Conservation (phyloP, 2,113 vertebrate species). For the Cynoglossus semilaevis region DNA sequence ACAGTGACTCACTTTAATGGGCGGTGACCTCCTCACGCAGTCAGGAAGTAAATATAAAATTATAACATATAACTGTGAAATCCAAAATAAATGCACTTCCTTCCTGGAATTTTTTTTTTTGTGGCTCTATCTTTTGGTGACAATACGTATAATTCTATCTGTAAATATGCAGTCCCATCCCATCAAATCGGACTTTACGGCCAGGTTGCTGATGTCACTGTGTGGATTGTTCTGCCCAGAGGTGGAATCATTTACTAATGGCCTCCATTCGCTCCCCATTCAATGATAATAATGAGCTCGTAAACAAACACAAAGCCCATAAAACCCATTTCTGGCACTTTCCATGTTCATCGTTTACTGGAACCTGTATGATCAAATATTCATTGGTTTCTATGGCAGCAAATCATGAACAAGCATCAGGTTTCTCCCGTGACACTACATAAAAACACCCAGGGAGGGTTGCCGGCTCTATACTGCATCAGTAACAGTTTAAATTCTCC, state of each 20-base stretch:
- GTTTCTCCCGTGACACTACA: constrained; percentile 10
- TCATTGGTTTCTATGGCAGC: constrained; percentile 46
- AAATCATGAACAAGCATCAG: constrained; percentile 21
- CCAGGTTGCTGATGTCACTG: neutral
- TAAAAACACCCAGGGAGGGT: constrained; percentile 1
- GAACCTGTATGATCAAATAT: constrained; percentile 57
- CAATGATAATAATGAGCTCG: constrained; percentile 44
- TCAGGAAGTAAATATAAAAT: too few species aligned
- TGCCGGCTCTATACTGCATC: neutral
- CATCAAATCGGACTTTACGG: constrained; percentile 11
- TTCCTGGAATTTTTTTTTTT: too few species aligned
- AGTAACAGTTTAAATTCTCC: too few species aligned
- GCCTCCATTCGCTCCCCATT: constrained; percentile 29
- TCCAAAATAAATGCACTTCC: too few species aligned
- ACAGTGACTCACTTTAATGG: too few species aligned
- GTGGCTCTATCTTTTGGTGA: constrained; percentile 10
- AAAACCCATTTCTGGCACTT: constrained; percentile 30
- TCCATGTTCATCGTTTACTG: constrained; percentile 40
- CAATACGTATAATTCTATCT: neutral
- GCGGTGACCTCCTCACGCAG: too few species aligned
- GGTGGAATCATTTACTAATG: constrained; percentile 40
- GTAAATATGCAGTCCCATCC: constrained; percentile 21
- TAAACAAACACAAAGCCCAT: constrained; percentile 43
- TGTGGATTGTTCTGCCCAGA: constrained; percentile 6
- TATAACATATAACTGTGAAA: too few species aligned